These are phyloP conservation scores for Clytia hemisphaerica DNA, from an alignment of 30 jellyfish, hydroid and myxozoan species.

Conservation along the genomic window DNA sequence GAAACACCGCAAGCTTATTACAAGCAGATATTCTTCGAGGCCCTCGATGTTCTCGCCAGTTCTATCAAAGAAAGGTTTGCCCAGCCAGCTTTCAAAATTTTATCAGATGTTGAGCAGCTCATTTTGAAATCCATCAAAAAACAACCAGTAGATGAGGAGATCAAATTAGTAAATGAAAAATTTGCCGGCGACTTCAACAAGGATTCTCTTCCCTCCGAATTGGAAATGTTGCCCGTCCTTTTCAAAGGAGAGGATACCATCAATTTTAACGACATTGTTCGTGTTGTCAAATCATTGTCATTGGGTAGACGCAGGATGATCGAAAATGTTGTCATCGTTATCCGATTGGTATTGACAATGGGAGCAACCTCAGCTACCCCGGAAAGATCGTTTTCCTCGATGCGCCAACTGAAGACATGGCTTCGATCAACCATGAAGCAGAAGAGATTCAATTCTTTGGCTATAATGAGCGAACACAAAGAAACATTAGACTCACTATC, in stretches of 20 bases:
- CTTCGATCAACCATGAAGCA: too few species aligned
- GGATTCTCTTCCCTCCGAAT: neutral
- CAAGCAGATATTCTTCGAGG: conserved; percentile 21
- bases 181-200: neutral
- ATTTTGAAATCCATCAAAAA: conserved; percentile 1
- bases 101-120: neutral
- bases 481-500: too few species aligned
- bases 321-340: too few species aligned
- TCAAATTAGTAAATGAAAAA: neutral
- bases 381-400: too few species aligned
- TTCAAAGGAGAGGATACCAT: neutral
- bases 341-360: too few species aligned
- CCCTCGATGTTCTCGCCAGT: conserved; percentile 8
- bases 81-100: conserved; percentile 26
- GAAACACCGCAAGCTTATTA: conserved; percentile 13
- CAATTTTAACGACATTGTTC: neutral
- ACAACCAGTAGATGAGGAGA: conserved; percentile 5
- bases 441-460: too few species aligned
- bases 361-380: too few species aligned
- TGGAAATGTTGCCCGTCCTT: neutral
- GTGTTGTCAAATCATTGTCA: neutral
- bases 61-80: conserved; percentile 41
- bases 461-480: too few species aligned
- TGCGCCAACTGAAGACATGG: too few species aligned
- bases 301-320: neutral